These are phyloP conservation scores for Dromius quadrimaculatus DNA, from an alignment of 2,888 invertebrate genomes.

Conservation along the genomic window DNA sequence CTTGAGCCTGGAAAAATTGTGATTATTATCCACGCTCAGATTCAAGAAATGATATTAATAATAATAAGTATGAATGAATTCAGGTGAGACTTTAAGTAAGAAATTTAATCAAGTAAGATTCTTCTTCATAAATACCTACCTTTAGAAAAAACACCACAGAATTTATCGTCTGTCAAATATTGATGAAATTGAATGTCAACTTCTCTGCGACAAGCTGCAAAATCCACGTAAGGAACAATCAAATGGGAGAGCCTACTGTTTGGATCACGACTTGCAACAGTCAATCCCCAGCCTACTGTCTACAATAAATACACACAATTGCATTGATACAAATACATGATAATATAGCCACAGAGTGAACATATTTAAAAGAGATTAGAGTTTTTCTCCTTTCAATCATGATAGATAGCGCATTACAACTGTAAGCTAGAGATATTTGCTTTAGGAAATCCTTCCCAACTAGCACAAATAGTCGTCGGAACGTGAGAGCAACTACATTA, in stretches of 20 bases:
- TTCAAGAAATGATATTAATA: neutral
- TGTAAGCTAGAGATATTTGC: too few species aligned
- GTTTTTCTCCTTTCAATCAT: too few species aligned
- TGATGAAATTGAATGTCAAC: conserved; percentile 15
- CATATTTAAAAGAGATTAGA: too few species aligned
- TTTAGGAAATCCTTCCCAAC: too few species aligned
- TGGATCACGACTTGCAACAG: conserved; percentile 21
- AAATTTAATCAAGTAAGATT: too few species aligned
- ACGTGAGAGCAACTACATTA: too few species aligned
- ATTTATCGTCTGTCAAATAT: conserved; percentile 13
- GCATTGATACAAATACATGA: too few species aligned
- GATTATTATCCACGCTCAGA: neutral
- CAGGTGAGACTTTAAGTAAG: too few species aligned
- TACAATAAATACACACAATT: neutral
- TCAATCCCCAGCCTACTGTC: conserved; percentile 26
- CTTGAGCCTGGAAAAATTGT: conserved; percentile 9
- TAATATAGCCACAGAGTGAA: too few species aligned
- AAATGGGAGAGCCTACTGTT: neutral
- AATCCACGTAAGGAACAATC: conserved; percentile 4
- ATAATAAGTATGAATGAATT: neutral
- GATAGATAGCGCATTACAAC: too few species aligned
- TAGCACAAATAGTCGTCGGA: too few species aligned
- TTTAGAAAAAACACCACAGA: conserved; percentile 27
- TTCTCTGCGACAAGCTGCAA: neutral
- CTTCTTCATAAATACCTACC: conserved; percentile 9